phyloP scores from a whole-genome alignment of 2,113 vertebrate genomes.

The Odontesthes bonariensis region DNA sequence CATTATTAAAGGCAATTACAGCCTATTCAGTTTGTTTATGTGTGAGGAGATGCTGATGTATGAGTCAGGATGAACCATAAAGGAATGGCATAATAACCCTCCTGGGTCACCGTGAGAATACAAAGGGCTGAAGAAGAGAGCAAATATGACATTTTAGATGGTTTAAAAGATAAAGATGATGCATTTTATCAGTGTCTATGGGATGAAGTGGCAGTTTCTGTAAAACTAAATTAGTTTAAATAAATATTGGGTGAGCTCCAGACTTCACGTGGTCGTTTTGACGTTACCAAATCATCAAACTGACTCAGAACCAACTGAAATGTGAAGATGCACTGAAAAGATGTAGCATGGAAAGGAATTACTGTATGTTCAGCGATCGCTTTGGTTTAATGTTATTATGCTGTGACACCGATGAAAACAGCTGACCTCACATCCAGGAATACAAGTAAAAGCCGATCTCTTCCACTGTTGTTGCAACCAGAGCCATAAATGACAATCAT shows the following conservation, averaged over 20 bases:
- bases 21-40: no score
- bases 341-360: conserved; percentile 18
- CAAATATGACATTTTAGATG: background rate
- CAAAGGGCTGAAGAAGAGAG: background rate
- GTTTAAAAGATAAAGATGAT: conserved; percentile 17
- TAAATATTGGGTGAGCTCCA: no score
- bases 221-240: conserved; percentile 11
- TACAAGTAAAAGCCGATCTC: conserved; percentile 6
- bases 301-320: conserved; percentile 15
- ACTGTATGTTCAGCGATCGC: conserved; percentile 25
- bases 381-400: conserved; percentile 41
- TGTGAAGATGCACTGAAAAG: conserved; percentile 3
- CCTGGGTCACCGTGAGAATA: background rate
- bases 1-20: no score
- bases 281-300: conserved; percentile 8
- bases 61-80: no score
- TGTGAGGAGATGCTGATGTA: no score
- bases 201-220: background rate
- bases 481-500: conserved; percentile 8
- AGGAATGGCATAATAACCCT: background rate
- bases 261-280: no score
- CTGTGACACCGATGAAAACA: conserved; percentile 56
- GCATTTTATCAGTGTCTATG: conserved; percentile 16
- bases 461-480: conserved; percentile 12
- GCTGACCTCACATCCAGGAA: conserved; percentile 34